Conservation (phyloP, 2,797 vertebrate species). For the Cephalopachus bancanus region DNA sequence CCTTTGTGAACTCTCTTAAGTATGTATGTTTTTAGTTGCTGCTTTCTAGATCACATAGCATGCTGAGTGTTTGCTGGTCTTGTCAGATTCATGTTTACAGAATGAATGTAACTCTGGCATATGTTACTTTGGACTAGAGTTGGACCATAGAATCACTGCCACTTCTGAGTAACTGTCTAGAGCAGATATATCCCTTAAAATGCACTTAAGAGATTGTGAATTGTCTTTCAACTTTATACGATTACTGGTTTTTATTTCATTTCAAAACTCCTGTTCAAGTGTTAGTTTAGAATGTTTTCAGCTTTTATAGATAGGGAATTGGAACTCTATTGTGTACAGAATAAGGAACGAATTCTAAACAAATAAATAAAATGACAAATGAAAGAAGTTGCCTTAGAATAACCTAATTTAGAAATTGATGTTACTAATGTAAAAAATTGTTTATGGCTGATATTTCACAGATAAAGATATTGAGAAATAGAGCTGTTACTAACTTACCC, state of each 20-base stretch:
- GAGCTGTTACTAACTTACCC: not conserved
- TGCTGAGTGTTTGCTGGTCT: not conserved
- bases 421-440: not conserved
- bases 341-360: not conserved
- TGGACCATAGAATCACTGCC: not conserved
- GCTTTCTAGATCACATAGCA: not conserved
- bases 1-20: not conserved
- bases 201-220: not conserved
- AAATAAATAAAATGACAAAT: not conserved
- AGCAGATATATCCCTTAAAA: not conserved
- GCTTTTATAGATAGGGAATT: not conserved
- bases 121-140: not conserved
- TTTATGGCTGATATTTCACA: not conserved
- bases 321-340: slow-evolving; percentile 52
- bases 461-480: not conserved
- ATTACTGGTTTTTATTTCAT: not conserved
- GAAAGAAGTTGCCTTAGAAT: slow-evolving; percentile 6
- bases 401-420: not conserved
- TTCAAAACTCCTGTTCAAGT: not conserved
- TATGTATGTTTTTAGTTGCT: not conserved
- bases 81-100: too few relatives aligned
- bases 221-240: not conserved
- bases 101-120: not conserved
- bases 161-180: not conserved
- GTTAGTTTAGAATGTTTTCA: slow-evolving; percentile 32